Conservation (phyloP, 2,888 invertebrate species). For the Sarcophaga subvicina region DNA sequence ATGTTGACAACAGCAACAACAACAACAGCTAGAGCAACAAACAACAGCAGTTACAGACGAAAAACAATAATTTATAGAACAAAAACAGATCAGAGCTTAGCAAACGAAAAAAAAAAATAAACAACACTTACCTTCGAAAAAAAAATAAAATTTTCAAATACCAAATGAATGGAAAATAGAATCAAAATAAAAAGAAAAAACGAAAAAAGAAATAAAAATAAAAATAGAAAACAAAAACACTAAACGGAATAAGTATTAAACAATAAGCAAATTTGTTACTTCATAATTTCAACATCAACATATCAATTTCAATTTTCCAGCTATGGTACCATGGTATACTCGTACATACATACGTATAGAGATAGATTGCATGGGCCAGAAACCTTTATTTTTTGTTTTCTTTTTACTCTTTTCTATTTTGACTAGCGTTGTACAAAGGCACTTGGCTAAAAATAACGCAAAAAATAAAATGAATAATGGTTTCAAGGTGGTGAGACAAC, state of each 20-base stretch:
- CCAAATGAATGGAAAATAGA: constrained; percentile 3
- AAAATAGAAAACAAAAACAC: constrained; percentile 4
- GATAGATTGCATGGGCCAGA: not conserved
- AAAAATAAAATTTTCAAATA: not conserved
- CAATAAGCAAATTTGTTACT: constrained; percentile 20
- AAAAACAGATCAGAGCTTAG: constrained; percentile 9
- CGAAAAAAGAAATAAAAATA: too few species aligned
- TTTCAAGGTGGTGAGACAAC: constrained; percentile 69
- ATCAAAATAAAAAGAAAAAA: not conserved
- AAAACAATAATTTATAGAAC: constrained; percentile 41
- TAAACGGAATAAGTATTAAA: constrained; percentile 32
- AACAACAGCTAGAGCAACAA: constrained; percentile 7
- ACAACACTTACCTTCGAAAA: constrained; percentile 7
- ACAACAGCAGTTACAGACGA: constrained; percentile 40
- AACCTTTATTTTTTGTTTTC: constrained; percentile 25
- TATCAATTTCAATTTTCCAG: constrained; percentile 67
- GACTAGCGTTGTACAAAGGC: constrained; percentile 41
- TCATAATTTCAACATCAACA: constrained; percentile 56
- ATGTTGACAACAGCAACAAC: constrained; percentile 8
- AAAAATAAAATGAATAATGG: constrained; percentile 65
- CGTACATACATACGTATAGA: too few species aligned
- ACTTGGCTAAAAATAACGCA: constrained; percentile 43
- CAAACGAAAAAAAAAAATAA: constrained; percentile 35
- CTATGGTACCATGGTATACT: not conserved
- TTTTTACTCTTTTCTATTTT: constrained; percentile 24